Evolutionary conservation across 2,888 invertebrate species (phyloP), one percentile per base, ranked within the genome.

Genomic region (Pseudanteris insignis): DNA sequence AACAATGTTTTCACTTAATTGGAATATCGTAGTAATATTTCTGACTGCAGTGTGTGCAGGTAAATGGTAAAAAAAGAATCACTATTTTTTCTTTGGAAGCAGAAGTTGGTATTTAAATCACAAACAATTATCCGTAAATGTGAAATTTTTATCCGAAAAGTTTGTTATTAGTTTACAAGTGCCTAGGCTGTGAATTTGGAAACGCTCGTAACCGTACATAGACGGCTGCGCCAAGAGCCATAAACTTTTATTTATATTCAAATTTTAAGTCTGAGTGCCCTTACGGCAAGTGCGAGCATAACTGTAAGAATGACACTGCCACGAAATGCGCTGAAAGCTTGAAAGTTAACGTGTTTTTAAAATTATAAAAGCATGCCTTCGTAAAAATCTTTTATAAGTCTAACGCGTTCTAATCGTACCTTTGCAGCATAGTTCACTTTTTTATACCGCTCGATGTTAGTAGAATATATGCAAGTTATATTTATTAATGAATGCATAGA

Each of bases 161-260:
- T 33, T 38, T 14, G 33, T 50, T 25, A 50, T 38, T 50, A 33
- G 32, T 33, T 40, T 46, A 46, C 30, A 37, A 38, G 38, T 37
- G 11, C 24, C 15, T 36, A 18, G 12, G 30, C 37, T 28, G 21
- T 36, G 33, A 24, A 44, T 58, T 58, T 38, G 50, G 9, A 29
- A 51, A 40, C 33, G 37, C 36, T 29, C 46, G 41, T 46, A 47
- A 40, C 32, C 30, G 36, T 21, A 9, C 25, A 21, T 6, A 28
- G 57, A 43, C 32, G 50, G 28, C 51, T 47, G 41, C 34, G 41
- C 34, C 38, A 33, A 38, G 25, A 47, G 46, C 50, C 34, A 48
- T 66, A 65, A 69, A 70, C 67, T 70, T 70, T 67, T 67, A 68
- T 68, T 68, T 64, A 48, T 60, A 65, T 69, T 67, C 66, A 67